phyloP scores from a whole-genome alignment of 1,140 invertebrate species.

The Drosophila quadrilineata region DNA sequence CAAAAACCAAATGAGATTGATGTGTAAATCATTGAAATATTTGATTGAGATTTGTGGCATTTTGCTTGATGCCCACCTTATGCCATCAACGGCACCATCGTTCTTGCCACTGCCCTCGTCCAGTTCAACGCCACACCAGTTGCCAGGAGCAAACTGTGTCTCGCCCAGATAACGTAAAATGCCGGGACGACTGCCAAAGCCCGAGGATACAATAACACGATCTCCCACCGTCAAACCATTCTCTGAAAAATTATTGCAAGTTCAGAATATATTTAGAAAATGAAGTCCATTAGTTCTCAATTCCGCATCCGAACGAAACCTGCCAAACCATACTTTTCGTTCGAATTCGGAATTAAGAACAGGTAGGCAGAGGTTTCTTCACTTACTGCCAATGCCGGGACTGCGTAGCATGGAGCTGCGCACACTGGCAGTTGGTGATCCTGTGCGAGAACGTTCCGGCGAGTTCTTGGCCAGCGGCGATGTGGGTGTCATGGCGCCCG shows the following conservation, averaged over 20 bases:
- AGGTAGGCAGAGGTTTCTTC: background rate
- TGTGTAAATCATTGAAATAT: background rate
- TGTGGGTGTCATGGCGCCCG: conserved; percentile 78
- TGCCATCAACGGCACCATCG: conserved; percentile 95
- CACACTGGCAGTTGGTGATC: conserved; percentile 82
- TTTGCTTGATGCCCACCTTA: conserved; percentile 83
- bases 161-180: conserved; percentile 91
- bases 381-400: conserved; percentile 80
- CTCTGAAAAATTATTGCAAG: conserved; percentile 55
- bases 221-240: conserved; percentile 89
- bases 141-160: conserved; percentile 94
- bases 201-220: conserved; percentile 92
- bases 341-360: background rate
- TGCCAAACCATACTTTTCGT: no score
- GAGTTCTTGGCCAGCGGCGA: conserved; percentile 68
- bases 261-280: no score
- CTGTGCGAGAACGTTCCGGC: conserved; percentile 75
- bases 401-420: conserved; percentile 81
- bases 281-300: no score
- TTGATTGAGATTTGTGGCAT: background rate
- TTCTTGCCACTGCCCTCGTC: conserved; percentile 97
- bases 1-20: no score
- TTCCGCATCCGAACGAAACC: no score
- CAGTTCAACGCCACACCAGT: conserved; percentile 97
- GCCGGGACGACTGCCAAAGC: conserved; percentile 93